A percentile compares a stretch with the other conserved stretches of the same genome.
Conservation (phyloP, 2,888 invertebrate species). For the Coelinius sp. region DNA sequence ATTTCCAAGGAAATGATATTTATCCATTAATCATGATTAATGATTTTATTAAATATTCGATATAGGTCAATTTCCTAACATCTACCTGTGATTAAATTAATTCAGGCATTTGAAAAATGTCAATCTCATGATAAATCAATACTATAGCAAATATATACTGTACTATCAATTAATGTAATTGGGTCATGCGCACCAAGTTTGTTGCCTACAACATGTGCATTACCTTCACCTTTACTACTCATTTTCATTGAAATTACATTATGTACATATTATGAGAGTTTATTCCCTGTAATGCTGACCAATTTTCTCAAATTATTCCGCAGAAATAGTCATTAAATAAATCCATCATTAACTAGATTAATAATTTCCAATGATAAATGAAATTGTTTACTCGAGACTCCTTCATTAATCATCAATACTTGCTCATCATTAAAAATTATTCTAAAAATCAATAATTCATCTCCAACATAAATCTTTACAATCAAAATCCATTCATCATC, state of each 20-base stretch:
- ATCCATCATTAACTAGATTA: no score
- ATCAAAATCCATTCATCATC: not conserved
- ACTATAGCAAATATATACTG: not conserved
- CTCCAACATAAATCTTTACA: not conserved
- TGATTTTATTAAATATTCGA: not conserved
- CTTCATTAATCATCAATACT: no score
- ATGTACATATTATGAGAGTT: not conserved
- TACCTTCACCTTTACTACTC: not conserved
- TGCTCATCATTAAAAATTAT: no score
- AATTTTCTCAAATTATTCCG: not conserved
- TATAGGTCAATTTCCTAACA: not conserved
- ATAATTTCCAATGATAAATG: no score
- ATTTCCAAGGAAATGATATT: not conserved
- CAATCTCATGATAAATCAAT: not conserved
- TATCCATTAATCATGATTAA: not conserved
- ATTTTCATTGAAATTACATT: not conserved
- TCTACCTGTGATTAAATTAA: not conserved
- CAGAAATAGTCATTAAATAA: not conserved
- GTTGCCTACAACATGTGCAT: not conserved
- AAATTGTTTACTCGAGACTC: no score
- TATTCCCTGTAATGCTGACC: not conserved
- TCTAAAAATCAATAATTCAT: not conserved
- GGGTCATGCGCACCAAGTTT: slow-evolving; percentile 11
- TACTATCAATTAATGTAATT: slow-evolving; percentile 19
- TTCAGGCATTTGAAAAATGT: slow-evolving; percentile 4